These are phyloP conservation scores for Pristionchus arcanus DNA, from an alignment of 2,888 invertebrate genomes.

Conservation along the genomic window DNA sequence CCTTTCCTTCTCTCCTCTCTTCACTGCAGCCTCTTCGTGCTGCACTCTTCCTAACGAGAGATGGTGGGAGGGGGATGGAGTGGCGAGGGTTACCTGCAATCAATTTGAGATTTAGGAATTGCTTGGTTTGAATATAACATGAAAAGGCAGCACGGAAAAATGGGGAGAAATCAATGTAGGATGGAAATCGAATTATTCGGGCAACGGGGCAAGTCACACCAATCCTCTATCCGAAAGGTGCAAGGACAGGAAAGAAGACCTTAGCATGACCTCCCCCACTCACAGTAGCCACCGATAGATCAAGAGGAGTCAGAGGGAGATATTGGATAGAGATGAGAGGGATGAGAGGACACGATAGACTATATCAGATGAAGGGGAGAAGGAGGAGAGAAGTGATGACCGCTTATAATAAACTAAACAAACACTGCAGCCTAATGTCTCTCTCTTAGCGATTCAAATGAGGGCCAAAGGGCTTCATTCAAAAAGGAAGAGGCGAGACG, in stretches of 20 bases:
- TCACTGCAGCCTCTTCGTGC: background rate
- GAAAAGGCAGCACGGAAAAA: background rate
- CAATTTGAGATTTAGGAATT: background rate
- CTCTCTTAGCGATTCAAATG: background rate
- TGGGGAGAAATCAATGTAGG: background rate
- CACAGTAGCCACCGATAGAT: background rate
- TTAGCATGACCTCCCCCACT: conserved; percentile 21
- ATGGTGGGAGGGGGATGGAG: background rate
- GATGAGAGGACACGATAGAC: background rate
- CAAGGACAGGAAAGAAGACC: conserved; percentile 13
- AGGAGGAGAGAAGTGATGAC: background rate
- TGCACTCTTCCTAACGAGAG: background rate
- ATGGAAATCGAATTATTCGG: background rate
- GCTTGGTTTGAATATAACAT: too few relatives aligned
- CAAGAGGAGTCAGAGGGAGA: conserved; percentile 10
- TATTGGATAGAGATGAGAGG: conserved; percentile 31
- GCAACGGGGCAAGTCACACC: background rate
- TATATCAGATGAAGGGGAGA: conserved; percentile 9
- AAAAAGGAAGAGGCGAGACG: background rate
- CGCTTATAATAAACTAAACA: conserved; percentile 44
- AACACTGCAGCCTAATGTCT: conserved; percentile 19
- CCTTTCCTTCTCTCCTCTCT: background rate
- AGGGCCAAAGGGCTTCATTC: background rate
- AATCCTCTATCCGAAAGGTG: background rate
- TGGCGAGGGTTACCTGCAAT: background rate